Evolutionary conservation across 2,888 invertebrate genomes (phyloP).

Genomic region (Standfussiana lucernea): DNA sequence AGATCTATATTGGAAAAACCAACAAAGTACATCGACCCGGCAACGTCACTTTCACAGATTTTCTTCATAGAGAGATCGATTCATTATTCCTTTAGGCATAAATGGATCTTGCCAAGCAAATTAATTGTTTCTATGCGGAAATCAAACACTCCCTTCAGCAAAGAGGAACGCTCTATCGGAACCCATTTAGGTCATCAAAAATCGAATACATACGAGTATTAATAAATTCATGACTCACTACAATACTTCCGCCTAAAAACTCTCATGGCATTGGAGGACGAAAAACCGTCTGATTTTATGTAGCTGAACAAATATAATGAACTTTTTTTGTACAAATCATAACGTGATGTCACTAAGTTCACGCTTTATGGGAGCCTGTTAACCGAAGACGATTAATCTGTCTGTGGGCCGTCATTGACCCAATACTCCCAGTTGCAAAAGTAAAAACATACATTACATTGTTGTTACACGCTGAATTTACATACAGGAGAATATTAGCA

Average conservation of each 20-base stretch:
- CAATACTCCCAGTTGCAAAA: constrained; percentile 50
- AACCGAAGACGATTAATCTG: constrained; percentile 55
- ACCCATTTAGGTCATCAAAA: constrained; percentile 46
- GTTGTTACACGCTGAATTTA: constrained; percentile 53
- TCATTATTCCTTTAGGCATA: neutral
- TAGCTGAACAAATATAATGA: constrained; percentile 42
- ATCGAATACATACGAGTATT: constrained; percentile 31
- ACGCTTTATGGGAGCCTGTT: constrained; percentile 34
- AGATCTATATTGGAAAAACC: constrained; percentile 8
- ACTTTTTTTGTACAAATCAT: constrained; percentile 38
- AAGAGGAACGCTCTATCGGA: constrained; percentile 24
- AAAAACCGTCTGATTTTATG: constrained; percentile 30
- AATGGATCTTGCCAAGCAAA: neutral
- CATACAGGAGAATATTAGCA: constrained; percentile 66
- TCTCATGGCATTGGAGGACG: constrained; percentile 32
- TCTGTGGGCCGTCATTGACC: constrained; percentile 65
- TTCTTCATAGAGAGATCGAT: neutral
- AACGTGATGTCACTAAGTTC: constrained; percentile 45
- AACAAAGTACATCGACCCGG: constrained; percentile 16
- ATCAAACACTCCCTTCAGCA: constrained; percentile 1
- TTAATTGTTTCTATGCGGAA: constrained; percentile 33
- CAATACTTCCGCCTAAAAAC: constrained; percentile 32
- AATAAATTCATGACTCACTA: constrained; percentile 52
- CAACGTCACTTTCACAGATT: neutral
- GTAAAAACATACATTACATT: constrained; percentile 53